These are phyloP conservation scores for Leptinotarsa juncta DNA, from an alignment of 2,888 invertebrate species.

Conservation along the genomic window DNA sequence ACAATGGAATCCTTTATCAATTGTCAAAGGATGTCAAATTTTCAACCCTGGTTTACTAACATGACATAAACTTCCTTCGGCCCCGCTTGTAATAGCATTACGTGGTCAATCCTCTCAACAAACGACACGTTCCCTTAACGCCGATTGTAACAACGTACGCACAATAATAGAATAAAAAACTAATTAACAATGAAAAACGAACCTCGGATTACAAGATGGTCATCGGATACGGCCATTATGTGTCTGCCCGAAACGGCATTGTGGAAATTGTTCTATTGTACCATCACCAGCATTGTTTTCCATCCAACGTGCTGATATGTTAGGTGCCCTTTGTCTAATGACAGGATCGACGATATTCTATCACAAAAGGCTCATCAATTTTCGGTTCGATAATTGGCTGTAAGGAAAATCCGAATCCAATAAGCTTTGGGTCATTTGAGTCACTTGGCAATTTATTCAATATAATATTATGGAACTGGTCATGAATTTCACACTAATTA, in stretches of 20 bases:
- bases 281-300: conserved; percentile 10
- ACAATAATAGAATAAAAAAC: conserved; percentile 7
- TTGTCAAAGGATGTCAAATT: too few relatives aligned
- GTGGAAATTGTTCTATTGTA: conserved; percentile 14
- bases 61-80: neutral
- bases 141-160: neutral
- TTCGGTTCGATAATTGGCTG: too few relatives aligned
- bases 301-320: conserved; percentile 2
- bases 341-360: conserved; percentile 10
- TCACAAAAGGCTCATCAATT: neutral
- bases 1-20: too few relatives aligned
- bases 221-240: conserved; percentile 11
- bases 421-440: too few relatives aligned
- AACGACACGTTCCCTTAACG: neutral
- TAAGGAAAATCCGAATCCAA: too few relatives aligned
- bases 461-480: too few relatives aligned
- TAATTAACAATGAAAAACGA: conserved; percentile 16
- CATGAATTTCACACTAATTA: too few relatives aligned
- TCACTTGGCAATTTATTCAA: too few relatives aligned
- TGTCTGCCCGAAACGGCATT: conserved; percentile 9
- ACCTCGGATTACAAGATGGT: conserved; percentile 10
- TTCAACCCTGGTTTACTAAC: too few relatives aligned
- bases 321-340: neutral
- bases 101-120: conserved; percentile 4
- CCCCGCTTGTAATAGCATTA: neutral